Percentiles rank a stretch among this genome's conserved stretches.
These are phyloP conservation scores for Macrochelys suwanniensis DNA, from an alignment of 2,797 vertebrate genomes.

Conservation along the genomic window DNA sequence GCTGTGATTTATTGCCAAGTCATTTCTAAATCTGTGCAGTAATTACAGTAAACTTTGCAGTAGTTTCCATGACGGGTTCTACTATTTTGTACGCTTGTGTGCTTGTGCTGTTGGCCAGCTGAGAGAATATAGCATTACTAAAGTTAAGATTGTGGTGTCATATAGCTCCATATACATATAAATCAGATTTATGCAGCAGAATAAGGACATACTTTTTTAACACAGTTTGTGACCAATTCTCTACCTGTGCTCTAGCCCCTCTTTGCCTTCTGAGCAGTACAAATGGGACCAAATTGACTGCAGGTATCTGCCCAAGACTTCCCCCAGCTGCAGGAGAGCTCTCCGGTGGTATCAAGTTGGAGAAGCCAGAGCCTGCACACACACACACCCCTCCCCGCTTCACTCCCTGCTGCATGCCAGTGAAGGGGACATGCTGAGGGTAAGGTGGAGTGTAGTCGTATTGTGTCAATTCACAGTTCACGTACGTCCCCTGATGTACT, in stretches of 20 bases:
- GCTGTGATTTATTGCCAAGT: background rate
- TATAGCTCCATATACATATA: background rate
- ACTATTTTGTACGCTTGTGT: background rate
- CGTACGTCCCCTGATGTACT: constrained; percentile 24
- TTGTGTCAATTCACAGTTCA: background rate
- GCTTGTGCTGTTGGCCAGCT: background rate
- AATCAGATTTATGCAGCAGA: constrained; percentile 12
- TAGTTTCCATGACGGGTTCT: background rate
- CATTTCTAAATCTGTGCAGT: background rate
- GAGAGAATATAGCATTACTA: background rate
- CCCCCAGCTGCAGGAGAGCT: background rate
- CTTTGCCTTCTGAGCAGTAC: background rate
- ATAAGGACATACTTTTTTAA: background rate
- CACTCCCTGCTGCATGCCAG: background rate
- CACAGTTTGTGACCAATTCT: constrained; percentile 10
- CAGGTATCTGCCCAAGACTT: background rate
- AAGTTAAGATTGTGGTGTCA: background rate
- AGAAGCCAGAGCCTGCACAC: background rate
- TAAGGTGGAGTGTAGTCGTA: background rate
- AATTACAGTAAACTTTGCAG: constrained; percentile 25
- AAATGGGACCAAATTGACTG: background rate
- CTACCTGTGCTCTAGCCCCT: background rate
- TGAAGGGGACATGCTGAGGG: background rate
- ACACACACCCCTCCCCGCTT: background rate
- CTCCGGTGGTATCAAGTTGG: background rate